Evolutionary conservation across 2,797 vertebrate species (phyloP).

Genomic region (Denticeps clupeoides): DNA sequence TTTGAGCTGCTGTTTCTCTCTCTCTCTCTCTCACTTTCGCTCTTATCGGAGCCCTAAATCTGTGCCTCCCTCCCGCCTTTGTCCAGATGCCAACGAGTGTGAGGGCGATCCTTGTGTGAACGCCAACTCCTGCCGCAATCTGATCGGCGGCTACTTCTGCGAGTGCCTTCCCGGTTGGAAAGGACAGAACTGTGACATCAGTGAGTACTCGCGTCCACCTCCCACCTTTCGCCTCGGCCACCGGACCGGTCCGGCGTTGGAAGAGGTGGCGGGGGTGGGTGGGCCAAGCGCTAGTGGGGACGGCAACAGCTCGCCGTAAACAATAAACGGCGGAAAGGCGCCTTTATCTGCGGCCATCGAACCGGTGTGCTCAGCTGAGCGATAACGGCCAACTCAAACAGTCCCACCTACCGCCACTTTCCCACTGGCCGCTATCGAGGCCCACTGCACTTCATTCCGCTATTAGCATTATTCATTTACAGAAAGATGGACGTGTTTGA

Average conservation of each 20-base stretch:
- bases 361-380: not conserved
- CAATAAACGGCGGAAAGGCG: too few relatives aligned
- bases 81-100: slow-evolving; percentile 89
- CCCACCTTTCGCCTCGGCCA: not conserved
- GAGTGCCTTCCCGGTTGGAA: slow-evolving; percentile 89
- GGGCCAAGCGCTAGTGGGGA: too few relatives aligned
- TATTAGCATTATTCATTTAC: not conserved
- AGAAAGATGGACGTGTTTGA: slow-evolving; percentile 1
- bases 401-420: too few relatives aligned
- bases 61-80: slow-evolving; percentile 6
- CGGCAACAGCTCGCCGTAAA: too few relatives aligned
- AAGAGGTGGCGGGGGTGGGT: too few relatives aligned
- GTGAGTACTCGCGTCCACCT: slow-evolving; percentile 44
- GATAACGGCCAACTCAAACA: slow-evolving; percentile 14
- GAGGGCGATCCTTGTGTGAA: slow-evolving; percentile 89
- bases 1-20: not conserved
- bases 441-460: not conserved
- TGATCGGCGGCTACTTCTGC: slow-evolving; percentile 97
- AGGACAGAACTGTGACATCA: slow-evolving; percentile 89
- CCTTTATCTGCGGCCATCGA: slow-evolving; percentile 17
- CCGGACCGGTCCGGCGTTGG: slow-evolving; percentile 58
- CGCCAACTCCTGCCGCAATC: slow-evolving; percentile 92
- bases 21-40: not conserved
- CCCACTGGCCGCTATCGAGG: not conserved
- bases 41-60: not conserved